phyloP scores from a whole-genome alignment of 2,797 vertebrate species.

The Luscinia luscinia region DNA sequence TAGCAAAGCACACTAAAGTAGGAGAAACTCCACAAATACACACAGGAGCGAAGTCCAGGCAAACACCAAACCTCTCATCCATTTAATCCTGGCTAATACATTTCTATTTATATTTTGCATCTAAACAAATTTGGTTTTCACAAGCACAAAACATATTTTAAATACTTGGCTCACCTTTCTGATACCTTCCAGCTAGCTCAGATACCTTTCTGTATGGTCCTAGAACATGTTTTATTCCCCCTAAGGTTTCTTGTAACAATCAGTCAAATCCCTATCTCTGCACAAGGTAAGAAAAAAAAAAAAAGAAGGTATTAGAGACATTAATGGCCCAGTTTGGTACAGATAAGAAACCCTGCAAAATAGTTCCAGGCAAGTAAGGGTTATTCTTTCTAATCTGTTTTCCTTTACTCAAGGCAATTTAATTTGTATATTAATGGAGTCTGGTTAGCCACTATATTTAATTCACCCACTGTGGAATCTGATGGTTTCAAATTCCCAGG shows the following conservation, averaged over 20 bases:
- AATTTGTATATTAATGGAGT: not conserved
- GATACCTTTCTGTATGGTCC: not conserved
- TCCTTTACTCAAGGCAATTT: not conserved
- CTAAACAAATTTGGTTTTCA: not conserved
- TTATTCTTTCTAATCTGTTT: not conserved
- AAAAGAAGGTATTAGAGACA: not conserved
- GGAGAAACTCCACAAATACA: not conserved
- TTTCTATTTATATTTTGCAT: not conserved
- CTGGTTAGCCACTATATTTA: not conserved
- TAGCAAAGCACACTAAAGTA: not conserved
- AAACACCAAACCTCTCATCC: not conserved
- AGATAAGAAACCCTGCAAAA: not conserved
- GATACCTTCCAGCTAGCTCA: not conserved
- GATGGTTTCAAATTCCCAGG: not conserved
- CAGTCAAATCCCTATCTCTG: not conserved
- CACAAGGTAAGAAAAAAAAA: fast-evolving
- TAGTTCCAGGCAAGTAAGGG: not conserved
- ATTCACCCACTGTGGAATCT: not conserved
- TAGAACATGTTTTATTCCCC: not conserved
- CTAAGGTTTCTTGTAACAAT: not conserved
- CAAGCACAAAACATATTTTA: not conserved
- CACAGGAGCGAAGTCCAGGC: not conserved
- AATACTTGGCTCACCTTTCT: not conserved
- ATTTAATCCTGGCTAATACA: not conserved
- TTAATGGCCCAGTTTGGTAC: not conserved